Conservation (phyloP, 2,888 invertebrate genomes). For the Pecten maximus region DNA sequence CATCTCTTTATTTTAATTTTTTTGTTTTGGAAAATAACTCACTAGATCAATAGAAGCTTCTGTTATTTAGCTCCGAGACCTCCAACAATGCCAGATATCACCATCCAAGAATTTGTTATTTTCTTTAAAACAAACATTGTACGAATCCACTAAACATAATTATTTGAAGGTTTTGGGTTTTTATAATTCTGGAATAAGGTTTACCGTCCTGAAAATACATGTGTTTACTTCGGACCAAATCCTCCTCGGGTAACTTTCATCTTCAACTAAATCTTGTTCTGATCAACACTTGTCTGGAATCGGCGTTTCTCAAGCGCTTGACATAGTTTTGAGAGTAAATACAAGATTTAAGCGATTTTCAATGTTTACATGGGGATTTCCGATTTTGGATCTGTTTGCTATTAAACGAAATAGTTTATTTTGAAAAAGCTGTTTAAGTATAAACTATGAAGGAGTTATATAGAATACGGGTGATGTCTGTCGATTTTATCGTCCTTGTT, state of each 20-base stretch:
- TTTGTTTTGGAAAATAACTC: too few species aligned
- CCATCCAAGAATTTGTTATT: neutral
- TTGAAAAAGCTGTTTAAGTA: slow-evolving; percentile 9
- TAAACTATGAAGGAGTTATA: slow-evolving; percentile 3
- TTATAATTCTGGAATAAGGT: neutral
- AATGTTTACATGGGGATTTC: slow-evolving; percentile 7
- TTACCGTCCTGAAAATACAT: neutral
- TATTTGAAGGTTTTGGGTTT: neutral
- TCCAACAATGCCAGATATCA: neutral
- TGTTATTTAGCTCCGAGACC: neutral
- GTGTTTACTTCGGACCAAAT: neutral
- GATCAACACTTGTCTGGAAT: neutral
- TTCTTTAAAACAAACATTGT: neutral
- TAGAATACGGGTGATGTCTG: neutral
- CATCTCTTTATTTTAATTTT: too few species aligned
- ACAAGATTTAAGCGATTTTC: neutral
- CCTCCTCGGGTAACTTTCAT: neutral
- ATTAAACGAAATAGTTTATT: slow-evolving; percentile 13
- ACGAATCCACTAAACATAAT: neutral
- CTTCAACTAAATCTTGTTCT: neutral
- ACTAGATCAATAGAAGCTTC: too few species aligned
- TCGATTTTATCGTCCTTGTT: neutral
- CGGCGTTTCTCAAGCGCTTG: neutral
- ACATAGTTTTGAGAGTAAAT: slow-evolving; percentile 2
- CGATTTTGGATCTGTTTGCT: slow-evolving; percentile 30